These are phyloP conservation scores for Vanessa cardui DNA, from an alignment of 2,888 invertebrate species.

Conservation along the genomic window DNA sequence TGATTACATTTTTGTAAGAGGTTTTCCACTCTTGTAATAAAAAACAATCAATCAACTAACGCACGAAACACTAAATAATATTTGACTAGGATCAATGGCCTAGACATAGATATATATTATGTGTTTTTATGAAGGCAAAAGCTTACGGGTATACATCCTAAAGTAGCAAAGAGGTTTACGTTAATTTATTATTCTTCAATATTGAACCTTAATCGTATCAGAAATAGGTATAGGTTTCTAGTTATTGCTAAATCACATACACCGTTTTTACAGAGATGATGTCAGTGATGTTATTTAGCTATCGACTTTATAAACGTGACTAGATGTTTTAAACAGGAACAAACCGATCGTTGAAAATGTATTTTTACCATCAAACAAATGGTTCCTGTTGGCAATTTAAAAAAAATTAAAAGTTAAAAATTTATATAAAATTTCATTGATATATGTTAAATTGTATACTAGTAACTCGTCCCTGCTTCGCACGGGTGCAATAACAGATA, in stretches of 20 bases:
- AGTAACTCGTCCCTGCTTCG: no score
- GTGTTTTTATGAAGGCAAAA: neutral
- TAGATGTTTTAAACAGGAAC: constrained; percentile 18
- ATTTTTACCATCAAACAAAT: neutral
- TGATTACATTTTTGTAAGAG: no score
- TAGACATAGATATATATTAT: neutral
- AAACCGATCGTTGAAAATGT: neutral
- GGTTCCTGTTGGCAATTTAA: neutral
- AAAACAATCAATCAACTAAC: neutral
- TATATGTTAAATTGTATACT: no score
- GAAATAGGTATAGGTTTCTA: neutral
- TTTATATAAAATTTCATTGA: no score
- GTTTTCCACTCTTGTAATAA: no score
- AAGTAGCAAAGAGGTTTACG: neutral
- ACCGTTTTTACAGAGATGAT: constrained; percentile 9
- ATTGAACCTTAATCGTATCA: neutral
- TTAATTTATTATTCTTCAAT: neutral
- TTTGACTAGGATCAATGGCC: constrained; percentile 7
- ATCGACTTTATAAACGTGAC: constrained; percentile 29
- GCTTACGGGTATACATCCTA: neutral
- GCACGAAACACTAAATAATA: neutral
- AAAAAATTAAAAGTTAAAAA: neutral
- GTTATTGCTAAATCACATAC: neutral
- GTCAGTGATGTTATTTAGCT: constrained; percentile 10
- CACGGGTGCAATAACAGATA: no score